phyloP scores from a whole-genome alignment of 2,797 vertebrate species.

The Ctenopoma multispine region DNA sequence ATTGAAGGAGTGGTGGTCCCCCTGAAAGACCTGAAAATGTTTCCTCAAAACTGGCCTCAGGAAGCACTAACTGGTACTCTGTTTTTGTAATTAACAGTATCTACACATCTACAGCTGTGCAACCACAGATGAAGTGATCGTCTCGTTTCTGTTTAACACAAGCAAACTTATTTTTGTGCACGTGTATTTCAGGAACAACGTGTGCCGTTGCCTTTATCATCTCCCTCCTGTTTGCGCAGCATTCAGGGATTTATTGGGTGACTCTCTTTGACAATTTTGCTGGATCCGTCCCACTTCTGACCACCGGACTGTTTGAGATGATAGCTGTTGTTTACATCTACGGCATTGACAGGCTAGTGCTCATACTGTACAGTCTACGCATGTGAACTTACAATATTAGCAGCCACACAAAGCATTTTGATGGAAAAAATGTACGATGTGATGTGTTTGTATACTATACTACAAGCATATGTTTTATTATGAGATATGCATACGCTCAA shows the following conservation, averaged over 20 bases:
- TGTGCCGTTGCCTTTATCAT: constrained; percentile 85
- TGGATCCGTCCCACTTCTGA: constrained; percentile 92
- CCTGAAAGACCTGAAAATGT: constrained; percentile 87
- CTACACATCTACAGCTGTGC: background rate
- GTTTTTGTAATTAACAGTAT: background rate
- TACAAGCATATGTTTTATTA: background rate
- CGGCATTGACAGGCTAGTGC: constrained; percentile 81
- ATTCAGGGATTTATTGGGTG: constrained; percentile 94
- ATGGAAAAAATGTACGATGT: background rate
- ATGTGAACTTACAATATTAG: background rate
- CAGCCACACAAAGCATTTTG: too few relatives aligned
- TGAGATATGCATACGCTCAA: too few relatives aligned
- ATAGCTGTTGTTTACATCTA: constrained; percentile 91
- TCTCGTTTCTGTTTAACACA: background rate
- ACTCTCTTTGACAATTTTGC: constrained; percentile 92
- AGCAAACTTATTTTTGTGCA: background rate
- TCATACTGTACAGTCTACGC: background rate
- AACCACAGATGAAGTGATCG: background rate
- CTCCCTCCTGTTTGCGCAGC: constrained; percentile 89
- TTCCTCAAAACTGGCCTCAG: constrained; percentile 89
- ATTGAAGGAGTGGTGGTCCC: constrained; percentile 92
- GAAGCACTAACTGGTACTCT: constrained; percentile 89
- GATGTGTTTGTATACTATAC: background rate
- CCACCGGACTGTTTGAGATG: constrained; percentile 93
- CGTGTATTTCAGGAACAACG: constrained; percentile 83